Evolutionary conservation across 2,113 vertebrate species (phyloP).

Genomic region (Chrysemys picta): DNA sequence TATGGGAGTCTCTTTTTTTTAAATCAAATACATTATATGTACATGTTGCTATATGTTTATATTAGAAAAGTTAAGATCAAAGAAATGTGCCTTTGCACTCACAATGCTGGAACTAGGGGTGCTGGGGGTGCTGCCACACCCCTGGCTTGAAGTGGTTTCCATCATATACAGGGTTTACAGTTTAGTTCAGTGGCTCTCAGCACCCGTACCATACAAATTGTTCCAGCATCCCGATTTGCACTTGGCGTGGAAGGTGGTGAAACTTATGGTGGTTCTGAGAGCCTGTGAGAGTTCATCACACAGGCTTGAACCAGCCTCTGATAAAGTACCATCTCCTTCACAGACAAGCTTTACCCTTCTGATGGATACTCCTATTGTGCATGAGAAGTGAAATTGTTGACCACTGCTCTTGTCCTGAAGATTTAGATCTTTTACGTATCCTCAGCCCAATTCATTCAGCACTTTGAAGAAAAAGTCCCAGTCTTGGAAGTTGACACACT

Average conservation of each 20-base stretch:
- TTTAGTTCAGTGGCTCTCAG: no score
- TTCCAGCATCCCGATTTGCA: neutral
- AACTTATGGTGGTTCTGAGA: neutral
- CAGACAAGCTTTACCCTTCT: neutral
- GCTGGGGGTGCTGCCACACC: no score
- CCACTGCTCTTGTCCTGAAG: neutral
- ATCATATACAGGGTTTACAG: no score
- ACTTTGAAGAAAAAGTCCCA: neutral
- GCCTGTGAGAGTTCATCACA: neutral
- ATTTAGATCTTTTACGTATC: neutral
- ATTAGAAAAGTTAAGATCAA: neutral
- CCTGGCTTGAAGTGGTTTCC: no score
- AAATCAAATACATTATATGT: neutral
- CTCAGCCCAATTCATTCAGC: neutral
- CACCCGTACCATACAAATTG: neutral
- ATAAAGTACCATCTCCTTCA: neutral
- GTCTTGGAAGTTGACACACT: neutral
- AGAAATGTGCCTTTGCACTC: neutral
- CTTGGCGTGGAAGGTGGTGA: neutral
- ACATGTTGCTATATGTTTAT: neutral
- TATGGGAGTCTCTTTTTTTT: neutral
- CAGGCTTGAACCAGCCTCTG: neutral
- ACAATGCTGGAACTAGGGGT: no score
- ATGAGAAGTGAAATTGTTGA: neutral
- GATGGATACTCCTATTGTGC: neutral